A percentile compares a stretch with the other conserved stretches of the same genome.
Conservation (phyloP, 2,113 vertebrate genomes). For the Setophaga petechia region DNA sequence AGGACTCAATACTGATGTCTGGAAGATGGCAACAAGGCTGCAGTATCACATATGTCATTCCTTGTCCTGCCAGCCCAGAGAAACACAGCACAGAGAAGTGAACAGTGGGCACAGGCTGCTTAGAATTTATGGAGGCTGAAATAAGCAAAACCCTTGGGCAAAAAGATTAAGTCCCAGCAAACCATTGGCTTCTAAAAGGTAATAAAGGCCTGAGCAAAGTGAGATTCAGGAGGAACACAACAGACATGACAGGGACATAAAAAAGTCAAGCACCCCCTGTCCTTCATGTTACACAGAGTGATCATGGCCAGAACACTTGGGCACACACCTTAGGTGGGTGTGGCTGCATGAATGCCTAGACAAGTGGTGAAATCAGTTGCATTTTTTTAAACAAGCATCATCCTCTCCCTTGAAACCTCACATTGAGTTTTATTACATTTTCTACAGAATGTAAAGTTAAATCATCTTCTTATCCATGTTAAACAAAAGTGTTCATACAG, state of each 20-base stretch:
- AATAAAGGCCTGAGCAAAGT: neutral
- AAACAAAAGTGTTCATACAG: neutral
- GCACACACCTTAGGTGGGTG: neutral
- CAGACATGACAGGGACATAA: neutral
- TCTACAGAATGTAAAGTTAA: neutral
- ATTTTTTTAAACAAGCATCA: neutral
- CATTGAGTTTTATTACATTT: neutral
- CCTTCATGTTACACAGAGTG: accelerated
- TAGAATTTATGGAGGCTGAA: neutral
- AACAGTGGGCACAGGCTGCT: neutral
- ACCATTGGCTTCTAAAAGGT: neutral
- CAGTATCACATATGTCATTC: accelerated
- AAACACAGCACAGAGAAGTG: neutral
- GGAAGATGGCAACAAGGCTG: neutral
- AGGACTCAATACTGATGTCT: accelerated
- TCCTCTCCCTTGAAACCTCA: neutral
- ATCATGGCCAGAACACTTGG: neutral
- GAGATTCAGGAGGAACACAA: neutral
- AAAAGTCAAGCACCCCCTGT: neutral
- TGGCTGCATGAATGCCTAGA: neutral
- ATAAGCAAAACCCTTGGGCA: neutral
- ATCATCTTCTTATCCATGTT: neutral
- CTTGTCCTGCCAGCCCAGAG: neutral
- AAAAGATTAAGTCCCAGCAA: neutral
- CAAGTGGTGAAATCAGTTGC: neutral